Conservation (phyloP, 2,888 invertebrate species). For the Cantharis flavilabris region DNA sequence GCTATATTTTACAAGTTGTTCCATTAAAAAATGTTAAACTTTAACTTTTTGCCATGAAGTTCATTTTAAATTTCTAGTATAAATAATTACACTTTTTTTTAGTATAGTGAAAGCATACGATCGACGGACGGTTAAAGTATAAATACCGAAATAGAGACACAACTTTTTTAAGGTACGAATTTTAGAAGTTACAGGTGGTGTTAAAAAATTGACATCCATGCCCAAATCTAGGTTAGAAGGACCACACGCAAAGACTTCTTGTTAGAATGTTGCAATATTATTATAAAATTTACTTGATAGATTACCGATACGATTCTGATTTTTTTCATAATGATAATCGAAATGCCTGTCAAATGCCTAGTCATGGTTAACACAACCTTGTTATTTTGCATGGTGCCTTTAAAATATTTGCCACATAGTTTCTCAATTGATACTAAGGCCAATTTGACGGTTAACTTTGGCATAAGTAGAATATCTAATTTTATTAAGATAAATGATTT, state of each 20-base stretch:
- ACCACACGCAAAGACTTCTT: constrained; percentile 21
- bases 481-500: constrained; percentile 20
- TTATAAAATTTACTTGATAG: constrained; percentile 24
- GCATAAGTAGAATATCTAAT: constrained; percentile 24
- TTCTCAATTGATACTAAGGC: constrained; percentile 7
- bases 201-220: background rate
- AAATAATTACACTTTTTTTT: background rate
- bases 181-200: constrained; percentile 6
- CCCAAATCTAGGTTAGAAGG: constrained; percentile 1
- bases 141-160: background rate
- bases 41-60: background rate
- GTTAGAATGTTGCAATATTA: constrained; percentile 20
- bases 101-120: background rate
- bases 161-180: background rate
- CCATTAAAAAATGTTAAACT: background rate
- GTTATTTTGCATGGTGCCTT: constrained; percentile 9
- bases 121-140: background rate
- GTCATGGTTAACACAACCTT: constrained; percentile 14
- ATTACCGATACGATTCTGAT: constrained; percentile 22
- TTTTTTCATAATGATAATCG: constrained; percentile 19
- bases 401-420: constrained; percentile 11
- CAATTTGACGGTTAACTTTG: constrained; percentile 11
- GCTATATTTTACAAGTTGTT: constrained; percentile 3
- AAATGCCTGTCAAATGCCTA: constrained; percentile 16
- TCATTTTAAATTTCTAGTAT: background rate